Evolutionary conservation across 2,113 vertebrate species (phyloP).

Genomic region (Vidua macroura): DNA sequence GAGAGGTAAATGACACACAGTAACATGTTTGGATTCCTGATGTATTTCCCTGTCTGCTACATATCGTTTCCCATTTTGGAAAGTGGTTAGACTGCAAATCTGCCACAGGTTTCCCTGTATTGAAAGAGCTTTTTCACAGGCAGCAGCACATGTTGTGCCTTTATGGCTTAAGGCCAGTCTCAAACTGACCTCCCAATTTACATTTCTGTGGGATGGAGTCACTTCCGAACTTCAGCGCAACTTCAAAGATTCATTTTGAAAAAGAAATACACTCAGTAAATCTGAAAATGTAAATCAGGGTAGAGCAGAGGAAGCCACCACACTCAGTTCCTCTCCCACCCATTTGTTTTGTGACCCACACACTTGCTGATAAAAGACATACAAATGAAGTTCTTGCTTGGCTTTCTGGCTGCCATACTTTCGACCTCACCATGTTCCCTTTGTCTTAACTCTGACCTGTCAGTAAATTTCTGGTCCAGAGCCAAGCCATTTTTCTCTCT

Average conservation of each 20-base stretch:
- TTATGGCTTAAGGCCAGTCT: neutral
- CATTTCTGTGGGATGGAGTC: slow-evolving; percentile 36
- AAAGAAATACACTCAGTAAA: neutral
- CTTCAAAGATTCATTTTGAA: neutral
- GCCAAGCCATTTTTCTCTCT: neutral
- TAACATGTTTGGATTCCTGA: neutral
- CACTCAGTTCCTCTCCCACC: neutral
- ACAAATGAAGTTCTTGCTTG: neutral
- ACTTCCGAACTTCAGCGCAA: neutral
- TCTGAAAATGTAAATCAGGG: neutral
- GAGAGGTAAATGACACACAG: neutral
- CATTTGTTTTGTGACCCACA: neutral
- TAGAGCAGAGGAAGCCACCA: neutral
- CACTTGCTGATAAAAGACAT: neutral
- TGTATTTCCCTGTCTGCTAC: neutral
- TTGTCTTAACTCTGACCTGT: neutral
- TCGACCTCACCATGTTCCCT: neutral
- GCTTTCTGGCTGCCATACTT: neutral
- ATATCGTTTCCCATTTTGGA: neutral
- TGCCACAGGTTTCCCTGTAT: neutral
- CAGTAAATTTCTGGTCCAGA: neutral
- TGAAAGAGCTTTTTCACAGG: neutral
- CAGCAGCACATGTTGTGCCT: neutral
- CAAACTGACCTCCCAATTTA: neutral
- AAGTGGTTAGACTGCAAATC: neutral